Evolutionary conservation across 2,113 vertebrate genomes (phyloP), one percentile per base, ranked within the genome.

Genomic region (Circaetus gallicus): DNA sequence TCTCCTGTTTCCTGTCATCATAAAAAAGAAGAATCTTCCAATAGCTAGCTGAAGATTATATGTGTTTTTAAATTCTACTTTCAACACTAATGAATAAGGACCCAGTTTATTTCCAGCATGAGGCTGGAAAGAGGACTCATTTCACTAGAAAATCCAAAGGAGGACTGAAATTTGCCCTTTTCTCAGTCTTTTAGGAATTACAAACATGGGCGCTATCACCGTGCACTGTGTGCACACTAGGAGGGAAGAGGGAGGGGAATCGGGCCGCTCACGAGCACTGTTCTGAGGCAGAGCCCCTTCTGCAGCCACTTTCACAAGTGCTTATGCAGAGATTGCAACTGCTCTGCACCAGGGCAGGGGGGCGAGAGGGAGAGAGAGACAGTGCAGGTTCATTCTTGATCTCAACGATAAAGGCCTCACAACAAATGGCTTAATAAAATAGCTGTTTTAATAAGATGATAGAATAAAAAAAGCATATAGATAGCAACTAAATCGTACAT

Each of bases 271-370:
- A 53, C 55, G 49, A 43, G 5, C 7, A 8, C 17, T 29, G 6
- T 5, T 56, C 10, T 53, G 56, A 47, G 49, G 31, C 20, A 45
- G 43, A 53, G 31, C 2, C 5, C 3, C 6, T 79, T n/a, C 31
- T 86, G 10, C 36, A 71, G 13, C 11, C 7, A 16, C 18, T 62
- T 77, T 66, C 50, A 34, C 17, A 53, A 29, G 16, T 6, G 32
- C 3, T 67, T 5, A 9, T 26, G 45, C 42, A 29, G 40, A 38
- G 13, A 14, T 11, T 74, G 40, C 31, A 52, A 20, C 6, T 38
- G 15, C 15, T 70, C 24, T 83, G 45, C 3, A 9, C 10, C 3
- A 9, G 20, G 20, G 16, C 20, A n/a, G 5, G 6, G 3, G 1
- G 4, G 4, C 9, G 24, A 15, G 18, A 31, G 19, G n/a, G 26